These are phyloP conservation scores for Exaiptasia diaphana DNA, from an alignment of 64 coral and sea anemone genomes.

Conservation along the genomic window DNA sequence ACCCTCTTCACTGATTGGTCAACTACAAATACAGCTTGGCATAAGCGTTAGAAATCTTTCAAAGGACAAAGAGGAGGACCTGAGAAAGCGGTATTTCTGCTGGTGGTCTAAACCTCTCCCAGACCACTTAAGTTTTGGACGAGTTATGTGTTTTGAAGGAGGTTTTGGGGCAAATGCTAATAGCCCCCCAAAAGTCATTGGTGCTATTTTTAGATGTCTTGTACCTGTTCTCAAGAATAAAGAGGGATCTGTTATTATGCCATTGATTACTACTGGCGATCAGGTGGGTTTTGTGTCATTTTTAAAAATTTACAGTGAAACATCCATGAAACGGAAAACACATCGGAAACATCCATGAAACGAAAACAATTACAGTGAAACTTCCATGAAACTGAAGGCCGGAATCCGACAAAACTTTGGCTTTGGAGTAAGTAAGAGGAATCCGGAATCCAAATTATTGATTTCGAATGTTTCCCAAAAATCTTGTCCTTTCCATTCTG, in stretches of 20 bases:
- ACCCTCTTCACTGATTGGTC: conserved; percentile 79
- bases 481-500: too few species aligned
- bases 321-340: too few species aligned
- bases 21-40: conserved; percentile 59
- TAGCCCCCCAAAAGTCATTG: conserved; percentile 73
- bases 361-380: too few species aligned
- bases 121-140: conserved; percentile 63
- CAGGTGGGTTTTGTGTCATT: conserved; percentile 50
- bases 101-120: conserved; percentile 96
- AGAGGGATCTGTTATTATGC: conserved; percentile 87
- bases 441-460: too few species aligned
- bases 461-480: too few species aligned
- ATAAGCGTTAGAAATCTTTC: conserved; percentile 73
- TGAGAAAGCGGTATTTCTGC: conserved; percentile 79
- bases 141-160: conserved; percentile 95
- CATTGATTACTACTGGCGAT: conserved; percentile 80
- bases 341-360: too few species aligned
- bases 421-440: too few species aligned
- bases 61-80: conserved; percentile 85
- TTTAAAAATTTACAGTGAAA: too few species aligned
- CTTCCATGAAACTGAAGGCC: too few species aligned
- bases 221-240: conserved; percentile 74
- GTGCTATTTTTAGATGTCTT: conserved; percentile 88
- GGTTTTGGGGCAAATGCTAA: conserved; percentile 59
- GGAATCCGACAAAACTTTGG: too few species aligned